Evolutionary conservation across 92 coral and sea anemone species (phyloP), one percentile per base, ranked within the genome.

Genomic region (Bergia sp.): DNA sequence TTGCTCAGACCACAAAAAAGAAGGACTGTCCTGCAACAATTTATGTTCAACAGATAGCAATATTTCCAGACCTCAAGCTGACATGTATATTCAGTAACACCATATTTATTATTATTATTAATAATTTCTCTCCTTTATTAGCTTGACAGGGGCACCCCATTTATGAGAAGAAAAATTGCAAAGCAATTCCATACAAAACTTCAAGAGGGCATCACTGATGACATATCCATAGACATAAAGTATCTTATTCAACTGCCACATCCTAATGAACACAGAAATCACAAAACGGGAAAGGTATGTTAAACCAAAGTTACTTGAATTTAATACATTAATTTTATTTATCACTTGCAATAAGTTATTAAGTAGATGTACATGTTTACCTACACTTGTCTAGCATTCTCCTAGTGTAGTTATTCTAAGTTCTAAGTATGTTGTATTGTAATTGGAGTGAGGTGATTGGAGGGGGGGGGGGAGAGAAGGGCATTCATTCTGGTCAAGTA

Each of bases 241-340:
- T 71, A 71, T 71, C 8, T 71, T 21, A 71, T 71, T 37, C 15
- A 76, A 89, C 39, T 89, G 38, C 91, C 91, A 15, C 55, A 89
- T 73, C 64, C 71, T 3, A 44, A 4, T 40, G 82, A 89, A 76
- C 88, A 89, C 91, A 84, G 77, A 69, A 89, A 89, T 57, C 91
- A 89, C 77, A 66, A 73, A 37, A 82, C 66, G 42, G 91, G 76
- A 64, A 71, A 71, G 76, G 76, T 71, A 71, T 3, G 1, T 71
- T 7, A 55, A 55, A 55, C 29, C 29, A 29, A 29, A 29, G 29
- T 29, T 29, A 29, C 29, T 29, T 29, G 29, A 61, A 61, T 1
- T 61, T 2, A 5, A 61, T 9, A 61, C 67, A 61, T 61, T 2
- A 61, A 12, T 61, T 9, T 3, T 61, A 61, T 61, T n/a, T 10